Evolutionary conservation across 2,888 invertebrate species (phyloP), one percentile per base, ranked within the genome.

Genomic region (Theodoxus fluviatilis): DNA sequence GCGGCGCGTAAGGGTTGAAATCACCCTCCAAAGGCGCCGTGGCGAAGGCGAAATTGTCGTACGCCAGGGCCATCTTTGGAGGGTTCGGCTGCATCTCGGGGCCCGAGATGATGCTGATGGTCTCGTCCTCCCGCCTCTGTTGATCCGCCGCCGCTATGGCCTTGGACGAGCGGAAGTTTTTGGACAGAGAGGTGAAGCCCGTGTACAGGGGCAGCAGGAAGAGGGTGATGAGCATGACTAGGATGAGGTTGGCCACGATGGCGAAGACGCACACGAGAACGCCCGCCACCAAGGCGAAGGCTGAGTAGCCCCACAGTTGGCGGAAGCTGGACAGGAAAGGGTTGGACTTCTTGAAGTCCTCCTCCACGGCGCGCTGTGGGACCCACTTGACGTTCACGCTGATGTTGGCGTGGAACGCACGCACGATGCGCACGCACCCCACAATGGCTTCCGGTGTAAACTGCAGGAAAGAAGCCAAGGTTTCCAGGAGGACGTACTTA

Each of bases 361-460:
- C 81, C 55, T 83, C 83, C 4, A 83, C 81, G 0, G 79, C 79
- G 59, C 83, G 67, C 67, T 83, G 83, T 0, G 83, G 83, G 22
- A 81, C 73, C 83, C 83, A 83, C 73, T 78, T 80, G 6, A 78
- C 79, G 57, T 75, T 79, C 1, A 79, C 69, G 35, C 77, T 77
- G 35, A 83, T 67, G 69, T 82, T 82, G 9, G 80, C 83, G 37
- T 80, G 79, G 31, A 81, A 67, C 4, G 82, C 81, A 22, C 79
- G 77, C 15, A 77, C 67, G 3, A 83, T 80, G 6, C 83, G 78
- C 4, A 83, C 81, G 55, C 78, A 79, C 0, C 83, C 83, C 35
- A 83, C 80, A 61, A 83, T 72, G 0, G 81, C 81, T 71, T 83
- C 83, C 0, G 83, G 82, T 18, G 83, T 83, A 70, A 82, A 83